Base-by-base conservation (phyloP, 2,888 invertebrate species). In the Sphaerophoria rueppellii region DNA sequence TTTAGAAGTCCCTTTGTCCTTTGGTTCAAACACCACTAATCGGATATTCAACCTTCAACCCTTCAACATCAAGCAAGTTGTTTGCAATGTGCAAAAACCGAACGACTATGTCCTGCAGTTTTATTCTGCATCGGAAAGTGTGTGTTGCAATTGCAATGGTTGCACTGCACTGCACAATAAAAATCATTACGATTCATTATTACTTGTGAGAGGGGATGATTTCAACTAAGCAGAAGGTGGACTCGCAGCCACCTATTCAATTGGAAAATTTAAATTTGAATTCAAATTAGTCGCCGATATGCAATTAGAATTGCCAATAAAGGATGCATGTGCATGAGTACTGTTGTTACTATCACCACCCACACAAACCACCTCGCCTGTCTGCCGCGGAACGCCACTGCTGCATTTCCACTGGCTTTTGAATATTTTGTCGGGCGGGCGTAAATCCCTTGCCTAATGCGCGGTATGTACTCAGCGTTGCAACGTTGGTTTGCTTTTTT, bases 201-300 rank as follows among this genome's bases (percentile, higher is more conserved):
- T 77, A 72, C 58, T 77, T 54, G 50, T 43, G 46, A 48, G 46
- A 48, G 73, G 73, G 76, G 76, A 60, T 81, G 81, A 73, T 73
- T 85, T 72, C 72, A 58, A 58, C 73, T 34, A 72, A 50, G 16
- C 32, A 32, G 40, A 71, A 69, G 69, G 74, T 46, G 58, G 65
- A 76, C 52, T 55, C 69, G 65, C 67, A 76, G 61, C 60, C 69
- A 70, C 67, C 78, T 78, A 86, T 80, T 87, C 87, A 81, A 72
- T 87, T 86, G 85, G 82, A 86, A 87, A 87, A 82, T 87, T 87
- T 85, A 86, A 86, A 88, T 87, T 88, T 83, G 87, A 88, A 88
- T 88, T 87, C 78, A 87, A 87, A 87, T 87, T 87, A 87, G 87
- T 87, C 80, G 86, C 61, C 73, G 82, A 82, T 82, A 86, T 86